phyloP scores from a whole-genome alignment of 2,888 invertebrate species.

The Ferdinandea cuprea region DNA sequence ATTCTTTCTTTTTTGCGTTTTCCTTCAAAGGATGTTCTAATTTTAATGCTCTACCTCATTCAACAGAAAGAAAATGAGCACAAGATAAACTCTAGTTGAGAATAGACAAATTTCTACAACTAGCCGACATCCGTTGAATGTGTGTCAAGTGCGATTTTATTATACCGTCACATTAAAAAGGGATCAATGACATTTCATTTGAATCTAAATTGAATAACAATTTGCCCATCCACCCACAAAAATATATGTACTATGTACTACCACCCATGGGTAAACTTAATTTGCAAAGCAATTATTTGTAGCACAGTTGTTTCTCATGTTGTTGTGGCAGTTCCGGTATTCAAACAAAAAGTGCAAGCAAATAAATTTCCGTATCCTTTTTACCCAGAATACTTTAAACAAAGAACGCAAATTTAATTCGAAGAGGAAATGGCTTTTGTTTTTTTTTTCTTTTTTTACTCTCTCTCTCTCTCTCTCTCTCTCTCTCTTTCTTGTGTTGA shows the following conservation, averaged over 20 bases:
- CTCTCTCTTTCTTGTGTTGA: no score
- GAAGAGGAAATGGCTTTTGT: slow-evolving; percentile 24
- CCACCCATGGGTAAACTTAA: slow-evolving; percentile 7
- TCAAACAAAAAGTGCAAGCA: slow-evolving; percentile 26
- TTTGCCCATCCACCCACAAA: not conserved
- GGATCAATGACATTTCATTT: slow-evolving; percentile 53
- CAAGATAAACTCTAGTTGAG: not conserved
- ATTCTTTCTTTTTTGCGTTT: slow-evolving; percentile 28
- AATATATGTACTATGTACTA: not conserved
- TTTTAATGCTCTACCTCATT: not conserved
- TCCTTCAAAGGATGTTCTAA: slow-evolving; percentile 39
- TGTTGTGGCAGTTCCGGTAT: slow-evolving; percentile 8
- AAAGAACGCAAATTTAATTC: slow-evolving; percentile 35
- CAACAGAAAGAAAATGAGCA: not conserved
- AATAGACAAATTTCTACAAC: not conserved
- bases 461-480: no score
- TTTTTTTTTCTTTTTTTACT: no score
- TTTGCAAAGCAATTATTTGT: slow-evolving; percentile 49
- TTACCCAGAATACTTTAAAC: slow-evolving; percentile 9
- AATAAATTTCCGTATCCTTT: slow-evolving; percentile 53
- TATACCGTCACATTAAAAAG: slow-evolving; percentile 33
- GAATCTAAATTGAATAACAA: not conserved
- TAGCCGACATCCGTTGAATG: slow-evolving; percentile 39
- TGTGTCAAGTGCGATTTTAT: slow-evolving; percentile 68
- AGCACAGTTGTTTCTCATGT: slow-evolving; percentile 4